Conservation (phyloP, 2,797 vertebrate species). For the Siniperca scherzeri region DNA sequence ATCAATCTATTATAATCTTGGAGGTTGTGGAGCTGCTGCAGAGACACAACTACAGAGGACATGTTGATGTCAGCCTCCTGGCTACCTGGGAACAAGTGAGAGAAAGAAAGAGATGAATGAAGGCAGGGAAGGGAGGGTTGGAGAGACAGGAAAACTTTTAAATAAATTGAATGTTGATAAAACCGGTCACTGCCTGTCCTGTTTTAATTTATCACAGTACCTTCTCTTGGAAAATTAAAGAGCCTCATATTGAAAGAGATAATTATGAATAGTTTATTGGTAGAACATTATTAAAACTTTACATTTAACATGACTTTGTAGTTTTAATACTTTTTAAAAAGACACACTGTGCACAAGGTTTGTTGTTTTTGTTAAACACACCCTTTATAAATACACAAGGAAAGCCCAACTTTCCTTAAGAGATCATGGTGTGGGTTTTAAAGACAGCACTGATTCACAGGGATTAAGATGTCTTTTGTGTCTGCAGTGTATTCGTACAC, state of each 20-base stretch:
- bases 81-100: slow-evolving; percentile 84
- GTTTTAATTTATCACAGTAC: not conserved
- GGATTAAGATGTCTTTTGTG: slow-evolving; percentile 17
- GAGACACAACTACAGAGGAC: slow-evolving; percentile 63
- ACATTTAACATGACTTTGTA: not conserved
- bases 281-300: not conserved
- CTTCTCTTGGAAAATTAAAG: not conserved
- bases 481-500: slow-evolving; percentile 77
- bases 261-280: not conserved
- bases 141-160: slow-evolving; percentile 14
- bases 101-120: not conserved
- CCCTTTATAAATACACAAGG: not conserved
- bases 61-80: slow-evolving; percentile 77
- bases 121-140: not conserved
- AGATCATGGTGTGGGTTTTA: not conserved
- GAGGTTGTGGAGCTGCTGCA: slow-evolving; percentile 78
- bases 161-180: slow-evolving; percentile 30
- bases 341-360: not conserved
- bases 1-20: slow-evolving; percentile 65
- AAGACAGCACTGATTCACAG: not conserved
- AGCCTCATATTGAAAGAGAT: not conserved
- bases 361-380: slow-evolving; percentile 2
- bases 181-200: not conserved
- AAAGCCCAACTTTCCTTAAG: not conserved
- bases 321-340: not conserved